Base-by-base conservation (phyloP, 1,140 invertebrate species). In the Drosophila novamexicana region DNA sequence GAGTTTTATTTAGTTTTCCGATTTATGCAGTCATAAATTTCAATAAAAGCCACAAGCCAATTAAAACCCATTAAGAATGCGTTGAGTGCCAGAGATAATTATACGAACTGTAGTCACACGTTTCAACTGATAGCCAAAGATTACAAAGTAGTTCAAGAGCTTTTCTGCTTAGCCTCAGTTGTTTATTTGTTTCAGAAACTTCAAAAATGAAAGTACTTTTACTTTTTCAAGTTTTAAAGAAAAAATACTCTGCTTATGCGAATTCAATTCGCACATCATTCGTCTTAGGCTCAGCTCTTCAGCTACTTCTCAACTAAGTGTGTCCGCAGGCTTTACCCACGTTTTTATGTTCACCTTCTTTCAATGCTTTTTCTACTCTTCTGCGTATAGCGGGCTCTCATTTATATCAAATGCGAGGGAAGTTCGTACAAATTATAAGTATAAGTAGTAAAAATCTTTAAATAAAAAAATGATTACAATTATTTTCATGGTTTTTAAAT, bases 31-130 rank as follows among this genome's bases (percentile, higher is more conserved):
- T 52, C 63, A 77, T 77, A 77, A 75, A 77, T 77, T 75, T 75
- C 71, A 77, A 77, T 69, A 22, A 69, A 61, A 44, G 59, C 75
- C 75, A 61, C 64, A 64, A 40, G 56, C 71, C 75, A 77, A 77
- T 77, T 75, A 77, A 75, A 77, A 75, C 42, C 65, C 61, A 77
- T 77, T 77, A 64, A 77, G 63, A 54, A 62, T 62, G 65, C 42
- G 71, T 49, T 56, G 65, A 74, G 65, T 68, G 57, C 29, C 52
- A 40, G n/a, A 54, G 16, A 47, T 69, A 62, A 74, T 53, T 62
- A 69, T 37, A 42, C 50, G n/a, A 57, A 54, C 40, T 64, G 59
- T 64, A 63, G 50, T 73, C 56, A 59, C 47, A 66, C 58, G 62
- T 58, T 57, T 58, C 53, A 34, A 42, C 18, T 42, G 44, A 57